Evolutionary conservation across 2,113 vertebrate species (phyloP).

Genomic region (Gnathonemus echidnorhynchus): DNA sequence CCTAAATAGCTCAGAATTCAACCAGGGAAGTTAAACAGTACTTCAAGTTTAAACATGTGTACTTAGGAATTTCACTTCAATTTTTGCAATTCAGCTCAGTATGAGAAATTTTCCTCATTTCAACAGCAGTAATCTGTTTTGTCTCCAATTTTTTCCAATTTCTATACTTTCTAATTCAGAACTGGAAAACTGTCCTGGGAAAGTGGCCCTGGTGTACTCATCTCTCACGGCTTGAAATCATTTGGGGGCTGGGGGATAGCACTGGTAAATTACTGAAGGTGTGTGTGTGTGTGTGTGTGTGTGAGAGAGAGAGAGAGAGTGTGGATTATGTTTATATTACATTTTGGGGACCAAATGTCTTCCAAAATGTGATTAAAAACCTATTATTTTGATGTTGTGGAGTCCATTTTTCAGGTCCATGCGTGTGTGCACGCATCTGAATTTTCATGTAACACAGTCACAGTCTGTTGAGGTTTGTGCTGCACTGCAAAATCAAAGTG

Average conservation of each 20-base stretch:
- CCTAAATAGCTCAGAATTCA: neutral
- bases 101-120: neutral
- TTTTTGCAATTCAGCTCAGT: neutral
- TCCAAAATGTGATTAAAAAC: neutral
- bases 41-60: neutral
- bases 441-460: too few relatives aligned
- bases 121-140: neutral
- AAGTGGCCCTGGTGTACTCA: neutral
- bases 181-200: neutral
- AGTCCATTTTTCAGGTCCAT: neutral
- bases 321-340: neutral
- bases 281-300: neutral
- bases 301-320: too few relatives aligned
- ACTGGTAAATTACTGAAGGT: neutral
- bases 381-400: neutral
- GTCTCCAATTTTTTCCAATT: neutral
- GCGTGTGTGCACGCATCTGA: too few relatives aligned
- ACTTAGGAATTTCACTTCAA: constrained; percentile 10
- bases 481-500: neutral
- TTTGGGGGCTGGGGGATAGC: neutral
- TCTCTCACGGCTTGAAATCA: neutral
- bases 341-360: neutral
- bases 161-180: neutral
- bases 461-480: too few relatives aligned
- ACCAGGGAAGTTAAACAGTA: neutral